Evolutionary conservation across 2,113 vertebrate species (phyloP), one percentile per base, ranked within the genome.

Genomic region (Hypocryptadius cinnamomeus): DNA sequence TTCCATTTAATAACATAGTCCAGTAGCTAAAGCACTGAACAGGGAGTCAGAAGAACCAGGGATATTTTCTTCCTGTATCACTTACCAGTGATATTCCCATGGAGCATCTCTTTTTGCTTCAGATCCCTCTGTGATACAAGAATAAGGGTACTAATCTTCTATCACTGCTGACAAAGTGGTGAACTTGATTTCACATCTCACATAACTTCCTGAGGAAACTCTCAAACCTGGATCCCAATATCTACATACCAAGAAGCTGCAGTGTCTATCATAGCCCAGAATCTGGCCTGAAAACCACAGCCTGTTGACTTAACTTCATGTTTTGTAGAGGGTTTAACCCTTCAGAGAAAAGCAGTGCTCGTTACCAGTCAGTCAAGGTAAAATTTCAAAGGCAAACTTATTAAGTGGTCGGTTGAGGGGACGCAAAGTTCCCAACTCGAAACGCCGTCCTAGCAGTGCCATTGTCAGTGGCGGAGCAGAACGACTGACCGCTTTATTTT

Each of bases 401-500:
- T 8, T 63, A 80, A 83, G 56, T 56, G 68, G 24, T 51, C 39
- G 23, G 27, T 70, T 78, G 39, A 66, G 63, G 90, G 86, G 44
- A 88, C 76, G 0, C 53, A 40, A 40, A 94, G 95, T 94, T 93
- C 85, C 83, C 60, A 51, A 25, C 33, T 70, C 0, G 0, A 91
- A 89, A 64, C 8, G 9, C 39, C 0, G 3, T 66, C 71, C 50
- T 22, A 21, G 79, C 6, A 5, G 39, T 54, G 47, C 95, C 60
- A 95, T 95, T 96, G 96, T 94, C 93, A 65, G 94, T 94, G 93
- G 50, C 0, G 4, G 96, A 92, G 96, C 96, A 96, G 96, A 96
- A 96, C 96, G 96, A 96, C 95, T 96, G 87, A 63, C 40, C 2
- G 0, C 85, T 86, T 84, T 47, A 37, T 27, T 71, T 94, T 79